A percentile compares a stretch with the other conserved stretches of the same genome.
phyloP scores from a whole-genome alignment of 1,140 invertebrate species.

The Spodoptera litura region DNA sequence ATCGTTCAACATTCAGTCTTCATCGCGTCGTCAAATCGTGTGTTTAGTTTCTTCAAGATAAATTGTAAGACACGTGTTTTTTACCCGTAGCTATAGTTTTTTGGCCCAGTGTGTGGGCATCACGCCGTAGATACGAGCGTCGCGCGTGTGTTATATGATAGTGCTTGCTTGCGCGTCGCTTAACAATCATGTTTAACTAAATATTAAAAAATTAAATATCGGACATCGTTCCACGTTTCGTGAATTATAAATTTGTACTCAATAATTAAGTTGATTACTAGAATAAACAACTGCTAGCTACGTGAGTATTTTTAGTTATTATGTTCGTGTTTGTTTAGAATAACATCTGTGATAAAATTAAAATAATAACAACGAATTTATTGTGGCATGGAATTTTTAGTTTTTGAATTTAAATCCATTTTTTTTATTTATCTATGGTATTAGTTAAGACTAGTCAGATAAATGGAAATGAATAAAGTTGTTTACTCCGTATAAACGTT shows the following conservation, averaged over 20 bases:
- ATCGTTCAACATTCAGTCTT: slow-evolving; percentile 53
- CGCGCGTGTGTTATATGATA: slow-evolving; percentile 65
- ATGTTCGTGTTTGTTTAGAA: neutral
- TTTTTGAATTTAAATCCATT: too few species aligned
- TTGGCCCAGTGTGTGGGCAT: slow-evolving; percentile 57
- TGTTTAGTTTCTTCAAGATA: slow-evolving; percentile 30
- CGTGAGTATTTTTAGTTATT: slow-evolving; percentile 28
- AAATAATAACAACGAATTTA: neutral
- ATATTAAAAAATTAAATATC: slow-evolving; percentile 11
- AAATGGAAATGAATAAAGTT: too few species aligned
- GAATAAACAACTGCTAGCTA: neutral
- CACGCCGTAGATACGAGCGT: slow-evolving; percentile 61
- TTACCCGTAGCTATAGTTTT: neutral
- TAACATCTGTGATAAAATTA: neutral
- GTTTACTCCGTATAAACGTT: too few species aligned
- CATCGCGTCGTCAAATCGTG: slow-evolving; percentile 49
- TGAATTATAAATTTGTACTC: neutral
- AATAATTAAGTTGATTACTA: neutral
- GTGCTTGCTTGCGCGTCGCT: slow-evolving; percentile 68
- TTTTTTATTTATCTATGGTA: too few species aligned
- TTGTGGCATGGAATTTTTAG: neutral
- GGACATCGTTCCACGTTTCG: slow-evolving; percentile 11
- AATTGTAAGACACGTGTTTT: slow-evolving; percentile 8
- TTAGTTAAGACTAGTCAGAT: too few species aligned
- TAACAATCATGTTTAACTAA: slow-evolving; percentile 63